Evolutionary conservation across 2,797 vertebrate genomes (phyloP).

Genomic region (Danio jaintianensis): DNA sequence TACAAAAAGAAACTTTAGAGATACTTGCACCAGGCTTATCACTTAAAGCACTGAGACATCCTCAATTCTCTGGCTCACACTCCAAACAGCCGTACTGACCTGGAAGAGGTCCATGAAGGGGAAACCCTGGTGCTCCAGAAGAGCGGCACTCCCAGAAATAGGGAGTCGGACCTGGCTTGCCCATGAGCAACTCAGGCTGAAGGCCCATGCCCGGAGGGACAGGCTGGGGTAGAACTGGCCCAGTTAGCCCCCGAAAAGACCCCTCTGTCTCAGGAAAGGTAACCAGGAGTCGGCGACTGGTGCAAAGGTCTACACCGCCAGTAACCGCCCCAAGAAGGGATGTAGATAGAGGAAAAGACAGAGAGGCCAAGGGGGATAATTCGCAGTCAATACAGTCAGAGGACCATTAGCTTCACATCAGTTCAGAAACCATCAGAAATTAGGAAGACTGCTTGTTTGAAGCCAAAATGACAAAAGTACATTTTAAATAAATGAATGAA

Average conservation of each 20-base stretch:
- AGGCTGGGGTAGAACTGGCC: constrained; percentile 78
- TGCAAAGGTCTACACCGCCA: constrained; percentile 76
- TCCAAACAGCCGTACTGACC: constrained; percentile 79
- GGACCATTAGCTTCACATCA: constrained; percentile 68
- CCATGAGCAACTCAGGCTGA: constrained; percentile 82
- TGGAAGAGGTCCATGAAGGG: constrained; percentile 78
- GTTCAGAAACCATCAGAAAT: constrained; percentile 40
- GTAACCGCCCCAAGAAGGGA: constrained; percentile 60
- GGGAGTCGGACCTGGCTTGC: constrained; percentile 79
- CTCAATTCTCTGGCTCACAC: constrained; percentile 50
- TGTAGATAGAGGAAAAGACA: constrained; percentile 71
- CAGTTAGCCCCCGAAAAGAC: constrained; percentile 80
- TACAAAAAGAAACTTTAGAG: neutral
- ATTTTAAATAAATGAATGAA: constrained; percentile 56
- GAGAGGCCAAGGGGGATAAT: constrained; percentile 71
- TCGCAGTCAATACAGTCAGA: constrained; percentile 69
- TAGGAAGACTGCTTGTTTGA: constrained; percentile 10
- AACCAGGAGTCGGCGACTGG: constrained; percentile 83
- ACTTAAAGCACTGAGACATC: neutral
- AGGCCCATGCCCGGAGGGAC: constrained; percentile 77
- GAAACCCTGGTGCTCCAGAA: constrained; percentile 78
- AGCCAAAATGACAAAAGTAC: constrained; percentile 36
- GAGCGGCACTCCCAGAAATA: constrained; percentile 85
- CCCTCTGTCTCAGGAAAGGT: constrained; percentile 81
- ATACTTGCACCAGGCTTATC: constrained; percentile 56